Evolutionary conservation across 2,113 vertebrate genomes (phyloP).

Genomic region (Oryzias curvinotus): DNA sequence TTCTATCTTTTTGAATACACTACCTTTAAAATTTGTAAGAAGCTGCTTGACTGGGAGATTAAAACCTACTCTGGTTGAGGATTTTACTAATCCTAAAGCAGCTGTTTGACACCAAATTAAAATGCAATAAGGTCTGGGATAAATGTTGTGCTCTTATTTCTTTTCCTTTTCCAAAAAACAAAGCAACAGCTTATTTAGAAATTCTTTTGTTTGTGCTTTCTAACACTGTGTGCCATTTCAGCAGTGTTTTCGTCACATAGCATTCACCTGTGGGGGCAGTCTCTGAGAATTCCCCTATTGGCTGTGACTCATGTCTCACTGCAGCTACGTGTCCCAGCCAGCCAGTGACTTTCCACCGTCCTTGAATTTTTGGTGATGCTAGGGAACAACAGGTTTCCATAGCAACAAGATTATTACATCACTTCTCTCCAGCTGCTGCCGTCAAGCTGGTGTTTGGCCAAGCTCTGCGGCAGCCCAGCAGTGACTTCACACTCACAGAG

Average conservation of each 20-base stretch:
- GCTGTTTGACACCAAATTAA: slow-evolving; percentile 6
- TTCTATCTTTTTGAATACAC: background rate
- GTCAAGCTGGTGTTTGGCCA: slow-evolving; percentile 66
- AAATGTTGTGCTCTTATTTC: background rate
- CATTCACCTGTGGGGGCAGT: slow-evolving; percentile 2
- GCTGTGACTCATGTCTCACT: slow-evolving; percentile 16
- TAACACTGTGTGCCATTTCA: background rate
- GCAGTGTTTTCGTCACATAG: background rate
- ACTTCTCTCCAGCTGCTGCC: slow-evolving; percentile 66
- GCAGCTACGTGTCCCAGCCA: slow-evolving; percentile 37
- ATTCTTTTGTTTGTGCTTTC: background rate
- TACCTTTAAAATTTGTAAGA: background rate
- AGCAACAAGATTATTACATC: slow-evolving; percentile 76
- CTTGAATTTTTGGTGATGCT: slow-evolving; percentile 71
- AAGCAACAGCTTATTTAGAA: background rate
- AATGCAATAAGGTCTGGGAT: slow-evolving; percentile 6
- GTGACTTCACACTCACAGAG: slow-evolving; percentile 35
- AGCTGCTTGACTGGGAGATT: slow-evolving; percentile 24
- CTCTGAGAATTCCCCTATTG: background rate
- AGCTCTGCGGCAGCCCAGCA: slow-evolving; percentile 56
- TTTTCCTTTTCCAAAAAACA: background rate
- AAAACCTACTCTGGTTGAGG: background rate
- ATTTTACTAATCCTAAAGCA: slow-evolving; percentile 28
- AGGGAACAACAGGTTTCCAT: slow-evolving; percentile 69
- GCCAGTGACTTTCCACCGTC: slow-evolving; percentile 66